Evolutionary conservation across 2,888 invertebrate genomes (phyloP).

Genomic region (Xestia c-nigrum): DNA sequence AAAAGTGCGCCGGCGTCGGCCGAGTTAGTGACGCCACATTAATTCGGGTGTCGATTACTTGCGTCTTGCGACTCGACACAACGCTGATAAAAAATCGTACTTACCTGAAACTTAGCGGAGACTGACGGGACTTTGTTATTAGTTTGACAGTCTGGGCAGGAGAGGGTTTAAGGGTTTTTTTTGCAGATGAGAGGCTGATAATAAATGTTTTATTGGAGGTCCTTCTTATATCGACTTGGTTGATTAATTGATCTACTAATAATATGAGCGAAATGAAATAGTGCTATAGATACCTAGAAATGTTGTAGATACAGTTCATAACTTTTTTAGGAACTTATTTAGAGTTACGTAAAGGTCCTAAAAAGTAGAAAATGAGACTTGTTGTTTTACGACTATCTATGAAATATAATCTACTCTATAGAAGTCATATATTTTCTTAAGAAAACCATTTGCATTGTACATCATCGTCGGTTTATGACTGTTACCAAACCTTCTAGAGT

Average conservation of each 20-base stretch:
- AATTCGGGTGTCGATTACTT: conserved; percentile 87
- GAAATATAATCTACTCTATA: neutral
- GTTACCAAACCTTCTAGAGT: neutral
- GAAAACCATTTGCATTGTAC: neutral
- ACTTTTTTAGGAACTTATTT: neutral
- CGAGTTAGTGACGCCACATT: conserved; percentile 90
- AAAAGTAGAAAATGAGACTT: neutral
- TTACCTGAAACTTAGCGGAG: conserved; percentile 66
- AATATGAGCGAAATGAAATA: neutral
- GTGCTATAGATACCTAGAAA: neutral
- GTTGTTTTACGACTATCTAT: neutral
- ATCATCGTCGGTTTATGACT: neutral
- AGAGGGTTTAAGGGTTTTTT: conserved; percentile 37
- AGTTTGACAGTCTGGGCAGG: conserved; percentile 45
- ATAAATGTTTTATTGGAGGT: neutral
- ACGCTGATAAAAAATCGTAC: conserved; percentile 73
- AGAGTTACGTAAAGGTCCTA: neutral
- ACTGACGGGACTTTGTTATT: conserved; percentile 63
- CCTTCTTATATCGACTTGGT: neutral
- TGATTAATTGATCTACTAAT: neutral
- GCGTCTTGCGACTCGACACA: conserved; percentile 66
- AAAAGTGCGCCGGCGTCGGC: conserved; percentile 78
- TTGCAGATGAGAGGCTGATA: conserved; percentile 1
- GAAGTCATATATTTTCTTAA: neutral
- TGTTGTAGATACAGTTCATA: neutral